These are phyloP conservation scores for Numenius phaeopus DNA, from an alignment of 2,797 vertebrate genomes.

Conservation along the genomic window DNA sequence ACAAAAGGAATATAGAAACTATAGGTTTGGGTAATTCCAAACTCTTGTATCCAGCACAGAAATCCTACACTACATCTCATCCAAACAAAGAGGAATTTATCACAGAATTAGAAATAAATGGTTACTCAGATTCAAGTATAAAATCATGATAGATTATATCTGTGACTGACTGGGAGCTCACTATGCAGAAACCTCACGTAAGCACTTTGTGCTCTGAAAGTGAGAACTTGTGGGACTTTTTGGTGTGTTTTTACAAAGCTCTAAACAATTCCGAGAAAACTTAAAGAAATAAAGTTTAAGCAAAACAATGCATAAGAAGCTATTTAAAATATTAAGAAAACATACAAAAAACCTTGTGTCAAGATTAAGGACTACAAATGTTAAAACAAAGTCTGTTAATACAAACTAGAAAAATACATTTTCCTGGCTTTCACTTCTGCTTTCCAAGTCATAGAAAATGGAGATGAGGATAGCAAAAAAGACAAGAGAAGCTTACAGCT, in stretches of 20 bases:
- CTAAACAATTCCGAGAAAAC: not conserved
- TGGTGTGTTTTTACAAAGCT: not conserved
- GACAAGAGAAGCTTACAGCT: not conserved
- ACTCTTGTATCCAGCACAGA: not conserved
- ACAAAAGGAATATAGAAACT: not conserved
- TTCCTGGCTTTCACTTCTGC: not conserved
- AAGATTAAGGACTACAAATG: not conserved
- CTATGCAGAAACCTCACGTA: fast-evolving
- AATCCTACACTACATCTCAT: not conserved
- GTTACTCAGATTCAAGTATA: not conserved
- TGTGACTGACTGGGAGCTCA: not conserved
- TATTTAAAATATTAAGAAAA: not conserved
- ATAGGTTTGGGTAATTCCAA: not conserved
- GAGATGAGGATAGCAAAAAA: not conserved
- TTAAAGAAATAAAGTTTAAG: not conserved
- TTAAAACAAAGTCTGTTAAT: not conserved
- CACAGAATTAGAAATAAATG: not conserved
- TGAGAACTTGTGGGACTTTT: not conserved
- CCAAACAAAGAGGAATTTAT: not conserved
- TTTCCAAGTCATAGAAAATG: not conserved
- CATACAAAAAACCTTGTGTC: not conserved
- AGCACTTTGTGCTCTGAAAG: not conserved
- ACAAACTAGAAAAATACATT: not conserved
- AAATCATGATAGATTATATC: not conserved
- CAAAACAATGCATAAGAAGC: not conserved